phyloP scores from a whole-genome alignment of 2,113 vertebrate genomes.

The Microcebus ravelobensis region DNA sequence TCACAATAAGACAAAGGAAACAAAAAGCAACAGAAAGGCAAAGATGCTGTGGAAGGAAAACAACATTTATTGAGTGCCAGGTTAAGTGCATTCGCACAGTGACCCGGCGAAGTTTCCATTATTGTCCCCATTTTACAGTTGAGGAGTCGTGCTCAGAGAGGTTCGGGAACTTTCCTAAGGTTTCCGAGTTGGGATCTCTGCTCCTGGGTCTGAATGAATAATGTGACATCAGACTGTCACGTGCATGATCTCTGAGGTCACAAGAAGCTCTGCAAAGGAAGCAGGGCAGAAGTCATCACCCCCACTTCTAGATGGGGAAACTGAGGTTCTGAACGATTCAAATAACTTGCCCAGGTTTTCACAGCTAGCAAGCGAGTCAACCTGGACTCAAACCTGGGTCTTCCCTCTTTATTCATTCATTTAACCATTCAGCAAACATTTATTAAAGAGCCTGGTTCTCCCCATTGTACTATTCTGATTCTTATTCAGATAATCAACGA shows the following conservation, averaged over 20 bases:
- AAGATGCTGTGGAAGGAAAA: neutral
- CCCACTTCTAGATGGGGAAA: neutral
- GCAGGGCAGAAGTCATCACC: too few species aligned
- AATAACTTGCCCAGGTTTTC: neutral
- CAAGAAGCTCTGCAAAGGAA: neutral
- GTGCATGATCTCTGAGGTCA: neutral
- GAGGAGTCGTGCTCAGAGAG: neutral
- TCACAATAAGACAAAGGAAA: neutral
- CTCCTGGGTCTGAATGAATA: neutral
- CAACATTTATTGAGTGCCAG: neutral
- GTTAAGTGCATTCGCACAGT: neutral
- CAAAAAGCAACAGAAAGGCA: neutral
- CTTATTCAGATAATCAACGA: neutral
- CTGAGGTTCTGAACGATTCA: neutral
- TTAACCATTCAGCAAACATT: neutral
- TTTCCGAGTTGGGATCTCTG: neutral
- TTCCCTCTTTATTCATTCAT: neutral
- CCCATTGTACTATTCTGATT: neutral
- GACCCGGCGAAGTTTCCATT: neutral
- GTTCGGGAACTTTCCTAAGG: neutral
- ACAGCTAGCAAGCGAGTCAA: neutral
- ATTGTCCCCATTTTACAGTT: neutral
- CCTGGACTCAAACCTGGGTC: neutral
- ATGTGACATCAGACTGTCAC: fast-evolving
- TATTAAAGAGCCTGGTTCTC: neutral